A percentile compares a stretch with the other conserved stretches of the same genome.
Evolutionary conservation across 1,140 invertebrate genomes (phyloP).

Genomic region (Oedothorax gibbosus): DNA sequence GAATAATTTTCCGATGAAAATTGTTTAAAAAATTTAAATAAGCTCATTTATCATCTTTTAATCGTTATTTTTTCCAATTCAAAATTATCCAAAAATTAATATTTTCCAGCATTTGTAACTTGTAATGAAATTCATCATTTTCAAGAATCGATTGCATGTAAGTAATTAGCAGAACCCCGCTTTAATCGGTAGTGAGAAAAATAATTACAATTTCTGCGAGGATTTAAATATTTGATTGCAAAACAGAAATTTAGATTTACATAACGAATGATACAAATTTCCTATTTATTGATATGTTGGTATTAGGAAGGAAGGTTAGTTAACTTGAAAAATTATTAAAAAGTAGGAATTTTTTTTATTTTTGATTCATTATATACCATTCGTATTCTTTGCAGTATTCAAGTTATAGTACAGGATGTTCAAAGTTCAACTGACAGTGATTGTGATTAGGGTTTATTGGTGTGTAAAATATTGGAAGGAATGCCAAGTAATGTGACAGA

Average conservation of each 20-base stretch:
- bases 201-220: slow-evolving; percentile 16
- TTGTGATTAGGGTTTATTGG: no score
- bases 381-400: no score
- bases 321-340: no score
- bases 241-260: slow-evolving; percentile 9
- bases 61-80: slow-evolving; percentile 25
- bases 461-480: no score
- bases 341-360: no score
- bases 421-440: no score
- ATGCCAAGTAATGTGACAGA: no score
- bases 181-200: slow-evolving; percentile 21
- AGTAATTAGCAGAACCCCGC: slow-evolving; percentile 39
- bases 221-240: background rate
- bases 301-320: no score
- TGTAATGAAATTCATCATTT: slow-evolving; percentile 39
- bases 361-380: no score
- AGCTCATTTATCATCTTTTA: slow-evolving; percentile 35
- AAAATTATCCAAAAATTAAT: slow-evolving; percentile 32
- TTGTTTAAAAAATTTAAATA: background rate
- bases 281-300: no score
- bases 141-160: slow-evolving; percentile 21
- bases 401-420: no score
- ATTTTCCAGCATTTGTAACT: slow-evolving; percentile 13
- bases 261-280: background rate
- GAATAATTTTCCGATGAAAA: background rate